Percentiles rank a stretch among this genome's conserved stretches.
Conservation (phyloP, 2,888 invertebrate species). For the Netelia fuscicornis region DNA sequence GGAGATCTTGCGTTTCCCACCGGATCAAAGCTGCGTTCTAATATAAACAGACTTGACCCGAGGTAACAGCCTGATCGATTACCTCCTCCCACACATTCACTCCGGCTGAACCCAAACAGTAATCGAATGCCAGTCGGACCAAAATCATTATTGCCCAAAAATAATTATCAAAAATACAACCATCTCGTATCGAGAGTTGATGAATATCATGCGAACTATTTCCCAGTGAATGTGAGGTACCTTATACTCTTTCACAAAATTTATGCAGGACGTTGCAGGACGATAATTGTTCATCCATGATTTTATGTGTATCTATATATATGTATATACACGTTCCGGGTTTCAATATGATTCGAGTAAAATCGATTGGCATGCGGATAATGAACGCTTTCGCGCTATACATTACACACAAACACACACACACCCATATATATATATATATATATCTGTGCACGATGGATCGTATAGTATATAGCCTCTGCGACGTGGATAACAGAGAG, state of each 20-base stretch:
- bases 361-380: conserved; percentile 62
- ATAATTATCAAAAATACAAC: no score
- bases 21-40: no score
- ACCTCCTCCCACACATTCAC: no score
- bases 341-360: conserved; percentile 38
- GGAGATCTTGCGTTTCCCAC: no score
- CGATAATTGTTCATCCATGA: neutral
- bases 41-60: no score
- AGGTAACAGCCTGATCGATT: no score
- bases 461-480: conserved; percentile 9
- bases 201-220: neutral
- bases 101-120: no score
- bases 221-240: neutral
- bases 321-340: neutral
- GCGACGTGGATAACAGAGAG: conserved; percentile 51
- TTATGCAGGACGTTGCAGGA: neutral
- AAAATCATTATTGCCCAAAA: no score
- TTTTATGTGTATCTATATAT: neutral
- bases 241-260: neutral
- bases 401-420: neutral
- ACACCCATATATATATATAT: neutral
- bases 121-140: no score
- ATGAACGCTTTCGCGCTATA: conserved; percentile 53
- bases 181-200: neutral
- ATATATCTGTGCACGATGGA: neutral